phyloP scores from a whole-genome alignment of 2,797 vertebrate species.

The Ciconia nigra region DNA sequence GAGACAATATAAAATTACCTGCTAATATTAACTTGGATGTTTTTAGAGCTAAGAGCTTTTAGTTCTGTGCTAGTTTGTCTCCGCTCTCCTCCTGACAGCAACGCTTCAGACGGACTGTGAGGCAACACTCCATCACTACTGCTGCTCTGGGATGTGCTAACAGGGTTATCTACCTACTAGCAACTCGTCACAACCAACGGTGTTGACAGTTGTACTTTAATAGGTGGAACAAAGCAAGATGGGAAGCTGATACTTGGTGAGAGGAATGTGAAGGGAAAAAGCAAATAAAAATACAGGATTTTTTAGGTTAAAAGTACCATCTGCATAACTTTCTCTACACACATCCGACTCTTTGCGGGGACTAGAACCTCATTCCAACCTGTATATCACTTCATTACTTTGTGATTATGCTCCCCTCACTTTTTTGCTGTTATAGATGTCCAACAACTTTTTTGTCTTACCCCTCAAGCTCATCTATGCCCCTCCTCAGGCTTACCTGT shows the following conservation, averaged over 20 bases:
- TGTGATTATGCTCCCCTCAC: not conserved
- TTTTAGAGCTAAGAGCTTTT: not conserved
- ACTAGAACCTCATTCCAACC: not conserved
- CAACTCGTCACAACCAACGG: not conserved
- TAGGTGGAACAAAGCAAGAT: not conserved
- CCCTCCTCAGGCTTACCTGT: not conserved
- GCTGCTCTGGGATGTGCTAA: not conserved
- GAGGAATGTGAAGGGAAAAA: not conserved
- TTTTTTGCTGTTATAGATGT: not conserved
- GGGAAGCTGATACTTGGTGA: not conserved
- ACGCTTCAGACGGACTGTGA: rapidly evolving
- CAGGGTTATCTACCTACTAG: not conserved
- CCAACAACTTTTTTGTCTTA: not conserved
- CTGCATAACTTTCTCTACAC: not conserved
- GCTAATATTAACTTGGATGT: not conserved
- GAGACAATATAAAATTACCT: not conserved
- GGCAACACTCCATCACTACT: not conserved
- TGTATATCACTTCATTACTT: not conserved
- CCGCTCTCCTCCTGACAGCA: not conserved
- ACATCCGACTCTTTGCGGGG: not conserved
- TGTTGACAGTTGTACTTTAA: not conserved
- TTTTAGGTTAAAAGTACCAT: not conserved
- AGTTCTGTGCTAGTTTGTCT: not conserved
- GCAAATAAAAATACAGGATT: not conserved
- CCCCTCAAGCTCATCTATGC: not conserved